Conservation (phyloP, 2,888 invertebrate species). For the Tridacna gigas region DNA sequence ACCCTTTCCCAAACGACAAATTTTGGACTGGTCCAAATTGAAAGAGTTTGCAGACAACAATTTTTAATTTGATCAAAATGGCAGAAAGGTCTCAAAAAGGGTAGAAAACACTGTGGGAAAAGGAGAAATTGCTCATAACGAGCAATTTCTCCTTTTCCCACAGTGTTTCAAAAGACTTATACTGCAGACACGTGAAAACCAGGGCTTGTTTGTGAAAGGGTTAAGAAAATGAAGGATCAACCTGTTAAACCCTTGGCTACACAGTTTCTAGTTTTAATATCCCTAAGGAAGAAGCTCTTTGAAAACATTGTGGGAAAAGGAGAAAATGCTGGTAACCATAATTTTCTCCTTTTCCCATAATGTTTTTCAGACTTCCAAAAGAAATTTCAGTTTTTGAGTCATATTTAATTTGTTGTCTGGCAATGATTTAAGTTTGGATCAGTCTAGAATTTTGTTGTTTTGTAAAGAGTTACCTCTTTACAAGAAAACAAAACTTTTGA, state of each 20-base stretch:
- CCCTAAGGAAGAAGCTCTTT: no score
- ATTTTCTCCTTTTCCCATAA: not conserved
- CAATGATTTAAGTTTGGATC: not conserved
- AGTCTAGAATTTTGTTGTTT: not conserved
- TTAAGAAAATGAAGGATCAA: not conserved
- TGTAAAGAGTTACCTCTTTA: not conserved
- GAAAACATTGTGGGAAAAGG: no score
- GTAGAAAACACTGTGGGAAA: not conserved
- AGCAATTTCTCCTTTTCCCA: not conserved
- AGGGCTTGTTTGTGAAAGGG: not conserved
- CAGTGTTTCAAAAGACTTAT: not conserved
- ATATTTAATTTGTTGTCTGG: no score
- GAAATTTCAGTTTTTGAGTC: not conserved
- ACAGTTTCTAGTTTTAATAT: no score
- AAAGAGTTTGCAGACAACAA: not conserved
- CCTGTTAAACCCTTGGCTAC: no score
- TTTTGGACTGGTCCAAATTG: not conserved
- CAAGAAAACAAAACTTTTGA: no score
- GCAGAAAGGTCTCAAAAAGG: not conserved
- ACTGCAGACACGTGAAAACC: not conserved
- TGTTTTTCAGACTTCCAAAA: no score
- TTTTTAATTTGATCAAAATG: not conserved
- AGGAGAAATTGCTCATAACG: not conserved
- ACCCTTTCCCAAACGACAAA: not conserved
- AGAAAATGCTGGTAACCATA: not conserved